These are phyloP conservation scores for Megaceryle alcyon DNA, from an alignment of 2,797 vertebrate species.

Conservation along the genomic window DNA sequence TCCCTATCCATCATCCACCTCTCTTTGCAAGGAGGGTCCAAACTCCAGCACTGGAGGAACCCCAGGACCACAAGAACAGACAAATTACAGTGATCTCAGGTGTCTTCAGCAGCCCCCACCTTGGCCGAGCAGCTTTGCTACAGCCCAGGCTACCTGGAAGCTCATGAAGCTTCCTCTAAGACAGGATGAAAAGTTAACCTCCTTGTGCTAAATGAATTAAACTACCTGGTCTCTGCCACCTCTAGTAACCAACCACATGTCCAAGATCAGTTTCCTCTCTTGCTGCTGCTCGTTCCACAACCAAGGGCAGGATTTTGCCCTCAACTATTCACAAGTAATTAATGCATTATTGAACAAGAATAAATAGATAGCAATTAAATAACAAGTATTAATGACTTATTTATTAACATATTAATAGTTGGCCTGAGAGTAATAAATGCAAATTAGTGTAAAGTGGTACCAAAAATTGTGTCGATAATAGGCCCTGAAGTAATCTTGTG, in stretches of 20 bases:
- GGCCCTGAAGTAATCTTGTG: conserved; percentile 66
- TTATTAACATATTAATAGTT: conserved; percentile 80
- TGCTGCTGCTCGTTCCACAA: neutral
- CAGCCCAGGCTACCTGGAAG: neutral
- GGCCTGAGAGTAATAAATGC: conserved; percentile 75
- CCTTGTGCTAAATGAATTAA: neutral
- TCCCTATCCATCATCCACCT: neutral
- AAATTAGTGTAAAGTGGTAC: conserved; percentile 74
- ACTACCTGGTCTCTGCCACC: neutral
- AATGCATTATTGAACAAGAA: conserved; percentile 79
- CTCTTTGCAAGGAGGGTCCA: neutral
- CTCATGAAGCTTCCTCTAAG: neutral
- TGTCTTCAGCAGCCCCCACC: neutral
- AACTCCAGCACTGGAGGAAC: neutral
- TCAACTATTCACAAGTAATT: conserved; percentile 75
- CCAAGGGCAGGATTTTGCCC: conserved; percentile 57
- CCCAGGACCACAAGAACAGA: neutral
- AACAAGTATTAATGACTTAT: conserved; percentile 78
- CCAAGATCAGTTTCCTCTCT: neutral
- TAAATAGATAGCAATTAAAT: conserved; percentile 81
- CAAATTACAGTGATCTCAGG: neutral
- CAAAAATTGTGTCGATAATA: conserved; percentile 76
- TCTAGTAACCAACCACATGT: fast-evolving
- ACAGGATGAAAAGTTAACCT: neutral
- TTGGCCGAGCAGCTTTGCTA: neutral